Base-by-base conservation (phyloP, 2,797 vertebrate genomes). In the Anguilla obscura region DNA sequence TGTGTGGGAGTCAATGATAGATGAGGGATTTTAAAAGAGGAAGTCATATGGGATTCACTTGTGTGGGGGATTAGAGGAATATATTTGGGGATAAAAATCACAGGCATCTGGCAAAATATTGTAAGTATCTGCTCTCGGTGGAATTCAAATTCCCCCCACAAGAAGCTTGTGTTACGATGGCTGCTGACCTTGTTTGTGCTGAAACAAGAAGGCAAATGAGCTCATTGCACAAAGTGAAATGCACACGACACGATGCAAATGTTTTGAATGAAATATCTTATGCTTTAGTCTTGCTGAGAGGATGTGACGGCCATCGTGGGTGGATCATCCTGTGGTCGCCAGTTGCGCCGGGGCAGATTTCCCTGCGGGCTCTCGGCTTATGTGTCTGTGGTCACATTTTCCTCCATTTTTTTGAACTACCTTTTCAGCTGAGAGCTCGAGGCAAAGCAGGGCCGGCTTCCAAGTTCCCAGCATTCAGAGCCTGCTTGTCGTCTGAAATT, bases 401-500 rank as follows among this genome's bases (percentile, higher is more conserved):
- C 79, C 79, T 48, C 50, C 45, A 2, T 50, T 50, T 50, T 82
- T 82, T 45, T 82, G 33, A 27, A 45, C 21, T 48, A 82, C 79
- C 40, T 82, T 82, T 82, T 14, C 27, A 45, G 16, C 24, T 9
- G 6, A 79, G 24, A 82, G 40, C 79, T 82, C 50, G 79, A 50
- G 18, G 36, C 36, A 21, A 12, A 48, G 18, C 6, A 45, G 76
- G 36, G 14, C 18, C 14, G 48, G 74, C 79, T 50, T 82, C 79
- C 79, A 82, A 82, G 79, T 82, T 82, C 79, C 40, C 74, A 40
- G 74, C 74, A 21, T 33, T 79, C 45, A 50, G 40, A 48, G 40
- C 40, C 79, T 82, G 79, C 79, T 50, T 82, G 79, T 79, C 36
- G 14, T 79, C 33, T 79, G 16, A 21, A 45, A 18, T 33, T 1